Conservation (phyloP, 2,113 vertebrate genomes). For the Leiothrix lutea region DNA sequence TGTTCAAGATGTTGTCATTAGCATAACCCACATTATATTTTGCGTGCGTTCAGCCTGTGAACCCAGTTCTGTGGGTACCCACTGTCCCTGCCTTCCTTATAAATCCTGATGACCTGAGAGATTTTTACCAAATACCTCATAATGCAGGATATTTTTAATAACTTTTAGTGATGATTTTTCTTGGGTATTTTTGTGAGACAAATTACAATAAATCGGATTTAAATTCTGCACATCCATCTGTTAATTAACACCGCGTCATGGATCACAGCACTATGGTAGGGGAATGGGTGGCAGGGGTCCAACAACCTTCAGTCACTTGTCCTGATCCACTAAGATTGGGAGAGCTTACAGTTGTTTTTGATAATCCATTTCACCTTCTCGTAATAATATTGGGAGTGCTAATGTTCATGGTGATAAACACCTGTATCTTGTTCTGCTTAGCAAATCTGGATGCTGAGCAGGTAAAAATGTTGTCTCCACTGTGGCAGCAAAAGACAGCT, state of each 20-base stretch:
- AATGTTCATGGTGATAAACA: background rate
- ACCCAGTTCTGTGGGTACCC: background rate
- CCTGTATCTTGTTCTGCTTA: background rate
- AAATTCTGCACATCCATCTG: background rate
- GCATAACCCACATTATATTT: background rate
- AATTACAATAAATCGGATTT: background rate
- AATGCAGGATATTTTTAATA: background rate
- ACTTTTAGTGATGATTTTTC: background rate
- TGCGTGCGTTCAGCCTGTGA: background rate
- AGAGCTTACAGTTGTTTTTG: background rate
- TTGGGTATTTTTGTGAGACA: background rate
- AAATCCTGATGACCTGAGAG: background rate
- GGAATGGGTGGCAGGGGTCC: background rate
- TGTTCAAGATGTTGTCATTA: background rate
- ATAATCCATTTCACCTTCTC: background rate
- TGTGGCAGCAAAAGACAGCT: background rate
- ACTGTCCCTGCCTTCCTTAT: background rate
- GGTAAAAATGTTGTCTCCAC: background rate
- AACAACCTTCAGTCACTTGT: background rate
- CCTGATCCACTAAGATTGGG: background rate
- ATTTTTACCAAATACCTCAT: background rate
- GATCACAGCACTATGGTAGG: background rate
- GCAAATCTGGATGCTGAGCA: background rate
- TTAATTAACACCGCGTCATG: background rate
- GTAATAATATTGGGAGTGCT: background rate